phyloP scores from a whole-genome alignment of 2,113 vertebrate species.

The Gallinago media region DNA sequence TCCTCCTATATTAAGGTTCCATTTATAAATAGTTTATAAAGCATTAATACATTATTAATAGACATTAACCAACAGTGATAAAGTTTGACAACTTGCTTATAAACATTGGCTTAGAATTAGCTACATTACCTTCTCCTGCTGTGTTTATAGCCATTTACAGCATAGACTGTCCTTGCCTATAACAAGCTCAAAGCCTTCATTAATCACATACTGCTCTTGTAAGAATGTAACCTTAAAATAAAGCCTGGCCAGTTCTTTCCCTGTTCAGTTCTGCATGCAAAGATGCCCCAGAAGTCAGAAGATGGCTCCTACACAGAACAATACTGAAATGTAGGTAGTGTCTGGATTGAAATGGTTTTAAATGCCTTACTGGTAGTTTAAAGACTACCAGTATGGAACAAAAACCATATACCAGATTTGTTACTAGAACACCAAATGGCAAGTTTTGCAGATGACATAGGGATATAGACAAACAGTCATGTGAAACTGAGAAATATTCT shows the following conservation, averaged over 20 bases:
- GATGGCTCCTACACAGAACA: not conserved
- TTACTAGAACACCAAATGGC: not conserved
- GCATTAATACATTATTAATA: constrained; percentile 49
- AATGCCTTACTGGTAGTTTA: not conserved
- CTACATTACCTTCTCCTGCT: constrained; percentile 24
- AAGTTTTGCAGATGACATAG: not conserved
- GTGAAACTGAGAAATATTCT: not conserved
- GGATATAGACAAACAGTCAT: not conserved
- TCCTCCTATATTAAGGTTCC: constrained; percentile 4
- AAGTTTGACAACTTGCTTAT: constrained; percentile 58
- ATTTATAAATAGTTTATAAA: constrained; percentile 66
- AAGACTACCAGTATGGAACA: not conserved
- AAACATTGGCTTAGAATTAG: constrained; percentile 32
- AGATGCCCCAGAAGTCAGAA: not conserved
- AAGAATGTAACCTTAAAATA: constrained; percentile 22
- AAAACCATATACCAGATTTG: not conserved
- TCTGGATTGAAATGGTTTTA: not conserved
- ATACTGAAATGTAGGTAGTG: not conserved
- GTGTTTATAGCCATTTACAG: constrained; percentile 47
- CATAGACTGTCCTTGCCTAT: not conserved
- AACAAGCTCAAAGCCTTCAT: not conserved
- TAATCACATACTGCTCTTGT: not conserved
- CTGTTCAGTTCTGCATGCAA: not conserved
- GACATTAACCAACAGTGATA: constrained; percentile 41
- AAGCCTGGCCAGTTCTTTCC: not conserved